Conservation (phyloP, 2,888 invertebrate genomes). For the Nemapogon koenigi region DNA sequence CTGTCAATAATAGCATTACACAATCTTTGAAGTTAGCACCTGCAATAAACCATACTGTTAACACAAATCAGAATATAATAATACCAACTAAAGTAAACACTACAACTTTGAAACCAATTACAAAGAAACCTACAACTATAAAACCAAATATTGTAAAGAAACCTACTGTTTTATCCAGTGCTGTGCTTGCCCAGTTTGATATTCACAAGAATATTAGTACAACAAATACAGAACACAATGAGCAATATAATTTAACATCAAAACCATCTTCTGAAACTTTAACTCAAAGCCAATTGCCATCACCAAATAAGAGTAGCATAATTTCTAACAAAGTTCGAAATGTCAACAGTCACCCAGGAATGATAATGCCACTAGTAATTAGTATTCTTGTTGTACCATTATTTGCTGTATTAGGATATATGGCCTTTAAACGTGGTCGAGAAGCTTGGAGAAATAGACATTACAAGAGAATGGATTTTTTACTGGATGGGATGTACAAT, state of each 20-base stretch:
- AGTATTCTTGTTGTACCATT: slow-evolving; percentile 78
- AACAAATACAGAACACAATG: no score
- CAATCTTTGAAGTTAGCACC: no score
- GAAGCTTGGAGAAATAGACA: slow-evolving; percentile 88
- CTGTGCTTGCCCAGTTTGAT: no score
- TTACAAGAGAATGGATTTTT: slow-evolving; percentile 86
- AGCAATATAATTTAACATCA: slow-evolving; percentile 2
- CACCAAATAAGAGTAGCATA: slow-evolving; percentile 21
- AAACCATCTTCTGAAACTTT: slow-evolving; percentile 4
- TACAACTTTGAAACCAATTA: no score
- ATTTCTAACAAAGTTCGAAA: slow-evolving; percentile 12
- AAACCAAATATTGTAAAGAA: no score
- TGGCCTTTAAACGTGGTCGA: slow-evolving; percentile 72
- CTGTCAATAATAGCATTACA: no score
- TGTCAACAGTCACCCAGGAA: slow-evolving; percentile 59
- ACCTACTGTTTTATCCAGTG: no score
- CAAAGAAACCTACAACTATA: no score
- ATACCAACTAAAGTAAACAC: no score
- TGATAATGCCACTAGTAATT: slow-evolving; percentile 77
- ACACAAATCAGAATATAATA: no score
- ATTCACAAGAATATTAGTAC: no score
- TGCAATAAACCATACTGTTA: no score
- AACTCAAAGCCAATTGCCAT: slow-evolving; percentile 21
- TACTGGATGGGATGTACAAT: slow-evolving; percentile 90
- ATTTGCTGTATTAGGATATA: slow-evolving; percentile 71